phyloP scores from a whole-genome alignment of 2,113 vertebrate genomes.

The Pao palembangensis region DNA sequence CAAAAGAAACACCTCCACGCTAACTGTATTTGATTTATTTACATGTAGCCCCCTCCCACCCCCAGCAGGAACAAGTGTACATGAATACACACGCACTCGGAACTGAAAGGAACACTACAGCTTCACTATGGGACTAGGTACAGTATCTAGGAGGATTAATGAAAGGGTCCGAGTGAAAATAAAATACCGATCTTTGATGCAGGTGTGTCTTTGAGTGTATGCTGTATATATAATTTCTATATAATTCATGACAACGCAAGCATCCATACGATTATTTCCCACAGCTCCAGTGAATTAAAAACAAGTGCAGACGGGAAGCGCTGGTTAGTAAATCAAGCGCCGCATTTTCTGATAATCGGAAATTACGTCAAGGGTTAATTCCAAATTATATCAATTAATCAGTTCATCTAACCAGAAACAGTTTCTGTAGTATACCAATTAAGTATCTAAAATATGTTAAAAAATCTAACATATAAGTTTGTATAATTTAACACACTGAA shows the following conservation, averaged over 20 bases:
- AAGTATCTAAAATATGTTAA: too few relatives aligned
- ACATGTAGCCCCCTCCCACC: conserved; percentile 72
- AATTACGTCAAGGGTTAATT: neutral
- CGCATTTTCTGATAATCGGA: neutral
- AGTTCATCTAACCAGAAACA: neutral
- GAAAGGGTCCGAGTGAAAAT: conserved; percentile 46
- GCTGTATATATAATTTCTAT: conserved; percentile 25
- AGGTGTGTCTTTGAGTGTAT: conserved; percentile 45
- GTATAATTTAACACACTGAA: conserved; percentile 4
- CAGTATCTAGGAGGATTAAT: conserved; percentile 46
- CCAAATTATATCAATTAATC: too few relatives aligned
- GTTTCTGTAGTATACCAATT: neutral
- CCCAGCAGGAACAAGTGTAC: conserved; percentile 66
- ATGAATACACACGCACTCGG: conserved; percentile 66
- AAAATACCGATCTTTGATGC: conserved; percentile 65
- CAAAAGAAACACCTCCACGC: conserved; percentile 89
- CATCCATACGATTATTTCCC: conserved; percentile 83
- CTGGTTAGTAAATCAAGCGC: neutral
- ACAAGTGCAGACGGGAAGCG: conserved; percentile 60
- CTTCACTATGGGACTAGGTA: conserved; percentile 82
- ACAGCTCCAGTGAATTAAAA: conserved; percentile 72
- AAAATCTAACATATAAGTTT: too few relatives aligned
- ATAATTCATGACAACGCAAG: conserved; percentile 54
- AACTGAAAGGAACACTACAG: conserved; percentile 82
- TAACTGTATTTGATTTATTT: conserved; percentile 84